A percentile compares a stretch with the other conserved stretches of the same genome.
Conservation (phyloP, 1,140 invertebrate species). For the Spodoptera litura region DNA sequence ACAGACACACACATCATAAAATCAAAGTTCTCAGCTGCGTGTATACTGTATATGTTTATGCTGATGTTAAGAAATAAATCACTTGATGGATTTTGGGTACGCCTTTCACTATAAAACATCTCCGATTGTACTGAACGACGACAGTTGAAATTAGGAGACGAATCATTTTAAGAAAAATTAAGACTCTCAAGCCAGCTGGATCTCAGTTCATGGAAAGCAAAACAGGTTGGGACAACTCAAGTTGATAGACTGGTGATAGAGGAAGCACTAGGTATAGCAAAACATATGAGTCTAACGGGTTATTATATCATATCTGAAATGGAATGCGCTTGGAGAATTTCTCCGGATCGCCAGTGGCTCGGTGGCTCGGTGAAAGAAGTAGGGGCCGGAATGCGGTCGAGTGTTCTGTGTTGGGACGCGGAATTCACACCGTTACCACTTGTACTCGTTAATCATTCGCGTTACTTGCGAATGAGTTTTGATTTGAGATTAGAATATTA, state of each 20-base stretch:
- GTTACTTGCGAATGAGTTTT: slow-evolving; percentile 1
- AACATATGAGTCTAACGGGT: slow-evolving; percentile 45
- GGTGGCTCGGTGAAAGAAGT: slow-evolving; percentile 59
- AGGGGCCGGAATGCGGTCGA: slow-evolving; percentile 57
- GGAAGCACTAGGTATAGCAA: slow-evolving; percentile 41
- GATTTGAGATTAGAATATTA: slow-evolving; percentile 21
- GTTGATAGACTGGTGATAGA: slow-evolving; percentile 11
- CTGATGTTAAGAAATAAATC: slow-evolving; percentile 1
- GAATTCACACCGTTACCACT: slow-evolving; percentile 51
- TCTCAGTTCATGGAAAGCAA: neutral
- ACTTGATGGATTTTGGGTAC: slow-evolving; percentile 24
- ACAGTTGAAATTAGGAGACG: no score
- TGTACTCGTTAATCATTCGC: slow-evolving; percentile 41
- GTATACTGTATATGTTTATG: slow-evolving; percentile 9
- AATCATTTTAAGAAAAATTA: neutral
- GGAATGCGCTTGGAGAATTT: slow-evolving; percentile 73
- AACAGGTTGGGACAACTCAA: neutral
- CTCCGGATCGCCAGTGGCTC: slow-evolving; percentile 52
- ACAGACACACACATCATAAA: slow-evolving; percentile 39
- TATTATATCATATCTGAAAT: slow-evolving; percentile 52
- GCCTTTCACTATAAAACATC: neutral
- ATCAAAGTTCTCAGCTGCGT: slow-evolving; percentile 20
- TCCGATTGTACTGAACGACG: no score
- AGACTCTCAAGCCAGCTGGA: neutral
- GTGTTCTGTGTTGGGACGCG: slow-evolving; percentile 40